These are phyloP conservation scores for Microcebus murinus DNA, from an alignment of 2,113 vertebrate genomes.

Conservation along the genomic window DNA sequence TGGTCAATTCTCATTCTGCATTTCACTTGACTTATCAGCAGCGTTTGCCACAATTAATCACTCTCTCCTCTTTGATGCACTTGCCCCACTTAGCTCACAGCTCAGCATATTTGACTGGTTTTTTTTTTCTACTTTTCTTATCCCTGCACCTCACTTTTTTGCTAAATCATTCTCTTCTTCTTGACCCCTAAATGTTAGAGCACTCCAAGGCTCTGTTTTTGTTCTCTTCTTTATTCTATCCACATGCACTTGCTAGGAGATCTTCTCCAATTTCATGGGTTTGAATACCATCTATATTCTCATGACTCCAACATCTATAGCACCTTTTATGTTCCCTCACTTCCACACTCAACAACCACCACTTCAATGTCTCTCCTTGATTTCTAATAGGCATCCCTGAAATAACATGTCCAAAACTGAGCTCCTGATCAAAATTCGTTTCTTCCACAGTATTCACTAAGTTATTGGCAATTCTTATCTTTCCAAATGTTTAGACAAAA, in stretches of 20 bases:
- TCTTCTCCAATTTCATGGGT: background rate
- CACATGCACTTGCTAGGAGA: background rate
- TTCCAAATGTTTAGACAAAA: background rate
- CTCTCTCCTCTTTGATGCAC: background rate
- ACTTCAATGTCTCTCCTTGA: background rate
- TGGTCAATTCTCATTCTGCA: background rate
- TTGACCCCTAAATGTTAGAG: background rate
- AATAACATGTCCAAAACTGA: background rate
- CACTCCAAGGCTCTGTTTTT: background rate
- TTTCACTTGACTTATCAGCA: background rate
- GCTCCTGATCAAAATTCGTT: background rate
- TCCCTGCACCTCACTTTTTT: background rate
- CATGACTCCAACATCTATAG: background rate
- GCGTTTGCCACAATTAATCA: background rate
- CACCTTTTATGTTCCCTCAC: background rate
- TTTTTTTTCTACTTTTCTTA: background rate
- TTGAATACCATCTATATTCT: background rate
- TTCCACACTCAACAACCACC: background rate
- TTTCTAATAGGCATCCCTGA: background rate
- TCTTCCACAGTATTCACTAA: background rate
- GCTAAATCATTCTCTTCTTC: background rate
- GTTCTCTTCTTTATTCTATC: background rate
- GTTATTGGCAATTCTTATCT: background rate
- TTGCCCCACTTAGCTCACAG: background rate
- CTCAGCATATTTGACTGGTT: background rate